These are phyloP conservation scores for Julus scandinavius DNA, from an alignment of 2,888 invertebrate species.

Conservation along the genomic window DNA sequence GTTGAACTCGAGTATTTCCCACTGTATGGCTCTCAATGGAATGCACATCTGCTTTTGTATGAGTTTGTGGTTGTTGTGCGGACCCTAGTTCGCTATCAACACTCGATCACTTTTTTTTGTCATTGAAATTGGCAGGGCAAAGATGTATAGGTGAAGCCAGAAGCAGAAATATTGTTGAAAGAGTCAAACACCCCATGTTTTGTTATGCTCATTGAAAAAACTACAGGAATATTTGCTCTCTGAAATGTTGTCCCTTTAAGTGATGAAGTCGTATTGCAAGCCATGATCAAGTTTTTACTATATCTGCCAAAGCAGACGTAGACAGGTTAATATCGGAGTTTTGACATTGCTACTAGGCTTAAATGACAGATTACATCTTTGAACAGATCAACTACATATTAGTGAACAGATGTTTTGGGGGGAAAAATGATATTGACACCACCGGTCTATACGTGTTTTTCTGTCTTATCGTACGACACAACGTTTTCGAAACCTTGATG, in stretches of 20 bases:
- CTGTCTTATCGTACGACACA: too few species aligned
- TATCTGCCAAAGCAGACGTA: background rate
- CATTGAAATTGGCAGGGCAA: slow-evolving; percentile 14
- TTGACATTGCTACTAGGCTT: background rate
- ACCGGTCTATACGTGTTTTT: too few species aligned
- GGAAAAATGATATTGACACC: background rate
- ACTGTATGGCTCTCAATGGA: background rate
- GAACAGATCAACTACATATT: background rate
- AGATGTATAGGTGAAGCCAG: background rate
- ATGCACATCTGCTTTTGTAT: slow-evolving; percentile 39
- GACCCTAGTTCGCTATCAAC: slow-evolving; percentile 34
- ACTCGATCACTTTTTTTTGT: slow-evolving; percentile 31
- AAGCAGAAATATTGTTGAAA: slow-evolving; percentile 13
- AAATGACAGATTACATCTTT: background rate
- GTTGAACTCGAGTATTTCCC: slow-evolving; percentile 22
- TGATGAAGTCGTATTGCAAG: background rate
- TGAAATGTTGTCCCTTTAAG: background rate
- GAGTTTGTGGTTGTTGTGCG: slow-evolving; percentile 24
- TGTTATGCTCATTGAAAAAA: background rate
- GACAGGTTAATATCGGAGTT: background rate
- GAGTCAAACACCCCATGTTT: slow-evolving; percentile 17
- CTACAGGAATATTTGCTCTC: background rate
- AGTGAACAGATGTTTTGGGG: background rate
- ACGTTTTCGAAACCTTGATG: too few species aligned
- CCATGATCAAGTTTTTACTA: background rate